Evolutionary conservation across 1,140 invertebrate species (phyloP), one percentile per base, ranked within the genome.

Genomic region (Drosophila rufa): DNA sequence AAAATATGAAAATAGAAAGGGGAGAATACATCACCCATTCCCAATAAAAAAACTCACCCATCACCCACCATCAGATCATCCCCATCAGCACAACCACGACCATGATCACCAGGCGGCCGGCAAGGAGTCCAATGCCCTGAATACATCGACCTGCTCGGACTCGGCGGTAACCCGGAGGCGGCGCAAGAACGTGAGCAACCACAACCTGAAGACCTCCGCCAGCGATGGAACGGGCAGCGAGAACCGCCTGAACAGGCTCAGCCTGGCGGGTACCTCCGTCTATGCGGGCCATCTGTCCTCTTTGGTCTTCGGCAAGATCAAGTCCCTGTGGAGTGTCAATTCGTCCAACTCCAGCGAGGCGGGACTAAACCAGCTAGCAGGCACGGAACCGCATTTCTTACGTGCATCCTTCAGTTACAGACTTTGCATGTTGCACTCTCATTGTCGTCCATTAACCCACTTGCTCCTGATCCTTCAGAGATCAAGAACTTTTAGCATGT

Each of bases 291-390:
- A 95, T 77, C 96, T 96, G 95, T 96, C 96, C 27, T 96, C 96
- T 55, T 93, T 96, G 74, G 96, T 97, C 61, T 95, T 97, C 82
- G 96, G 96, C 84, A 97, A 97, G 94, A 97, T 97, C 92, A 96
- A 96, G 90, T 97, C 96, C 12, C 93, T 97, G 60, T 97, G 97
- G 96, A 96, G 95, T 76, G 95, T 95, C 75, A 96, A 96, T 75
- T 95, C 95, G 22, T 95, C 95, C 14, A 95, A 94, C 50, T 95
- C 95, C 55, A 94, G 95, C 43, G 95, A 94, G 92, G 92, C 94
- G 65, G 96, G 96, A 80, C 94, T 97, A 79, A 97, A 97, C 94
- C 96, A 97, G 93, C 94, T 97, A 68, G 94, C 94, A 93, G 92
- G 92, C 91, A 93, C 61, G 91, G 66, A 40, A 51, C 12, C 14